Evolutionary conservation across 2,888 invertebrate genomes (phyloP), one percentile per base, ranked within the genome.

Genomic region (Nomada fucata): DNA sequence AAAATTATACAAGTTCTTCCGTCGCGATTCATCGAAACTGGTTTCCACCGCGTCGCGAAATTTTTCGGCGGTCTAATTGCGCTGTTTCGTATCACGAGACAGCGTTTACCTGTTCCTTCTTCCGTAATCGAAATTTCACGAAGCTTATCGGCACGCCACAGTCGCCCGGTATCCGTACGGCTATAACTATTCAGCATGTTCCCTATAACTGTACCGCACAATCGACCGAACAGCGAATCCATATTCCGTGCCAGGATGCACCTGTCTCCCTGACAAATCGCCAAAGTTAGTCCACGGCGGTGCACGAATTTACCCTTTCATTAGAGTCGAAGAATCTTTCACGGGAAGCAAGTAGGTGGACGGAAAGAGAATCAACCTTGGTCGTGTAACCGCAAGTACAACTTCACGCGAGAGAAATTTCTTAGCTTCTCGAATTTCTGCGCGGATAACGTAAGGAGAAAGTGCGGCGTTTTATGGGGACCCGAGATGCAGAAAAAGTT

Each of bases 161-260:
- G 79, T 84, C 83, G 84, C 80, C 77, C 76, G 69, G 79, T 84
- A 84, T 83, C 80, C n/a, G 52, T 23, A 53, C 55, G 13, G 4
- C 63, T 53, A 36, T 55, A 63, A n/a, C 85, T 0, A 15, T 10
- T 47, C 10, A 47, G 18, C 50, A 67, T 42, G 15, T 73, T 53
- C 85, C 53, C 55, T 67, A 59, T 71, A 84, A 84, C 80, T 80
- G 78, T 80, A 67, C 65, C 78, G 64, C 63, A 68, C 78, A 73
- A 84, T 86, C 86, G 88, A 88, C 82, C 86, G 79, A 79, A 79
- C 76, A 68, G 61, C 82, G 85, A 88, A 90, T 90, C 90, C 90
- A 90, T 90, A 90, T 83, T 88, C 89, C 87, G 90, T 90, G 86
- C 90, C 90, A 90, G 90, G 90, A 90, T 89, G 89, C 90, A 86